Evolutionary conservation across 1,140 invertebrate species (phyloP).

Genomic region (Drosophila repletoides): DNA sequence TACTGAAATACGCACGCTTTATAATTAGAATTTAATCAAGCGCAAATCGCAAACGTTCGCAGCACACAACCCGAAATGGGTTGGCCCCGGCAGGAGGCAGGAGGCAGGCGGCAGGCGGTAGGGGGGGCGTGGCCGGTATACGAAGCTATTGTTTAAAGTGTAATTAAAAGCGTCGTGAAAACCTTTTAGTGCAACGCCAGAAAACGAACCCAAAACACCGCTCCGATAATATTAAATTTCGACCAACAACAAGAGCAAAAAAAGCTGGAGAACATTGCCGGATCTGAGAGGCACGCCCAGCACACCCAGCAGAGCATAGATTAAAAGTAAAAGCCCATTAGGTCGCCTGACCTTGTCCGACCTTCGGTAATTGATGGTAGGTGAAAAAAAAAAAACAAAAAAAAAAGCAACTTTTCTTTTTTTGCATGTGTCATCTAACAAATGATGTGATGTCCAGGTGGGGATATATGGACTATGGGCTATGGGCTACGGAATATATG

Average conservation of each 20-base stretch:
- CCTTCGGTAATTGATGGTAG: slow-evolving; percentile 63
- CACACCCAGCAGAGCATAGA: slow-evolving; percentile 33
- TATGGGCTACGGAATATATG: too few species aligned
- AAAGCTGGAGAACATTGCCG: slow-evolving; percentile 21
- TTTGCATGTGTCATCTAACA: slow-evolving; percentile 75
- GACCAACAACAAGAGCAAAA: slow-evolving; percentile 14
- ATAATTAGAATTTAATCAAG: slow-evolving; percentile 81
- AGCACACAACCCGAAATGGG: slow-evolving; percentile 27
- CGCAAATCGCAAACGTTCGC: slow-evolving; percentile 74
- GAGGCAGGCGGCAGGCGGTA: background rate
- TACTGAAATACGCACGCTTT: slow-evolving; percentile 72
- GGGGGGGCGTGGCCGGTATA: too few species aligned
- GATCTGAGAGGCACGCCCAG: slow-evolving; percentile 25
- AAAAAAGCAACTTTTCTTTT: slow-evolving; percentile 20
- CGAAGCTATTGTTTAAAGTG: slow-evolving; percentile 68
- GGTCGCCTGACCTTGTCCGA: slow-evolving; percentile 56
- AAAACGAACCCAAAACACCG: slow-evolving; percentile 29
- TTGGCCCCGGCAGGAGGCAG: slow-evolving; percentile 1
- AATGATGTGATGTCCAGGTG: slow-evolving; percentile 47
- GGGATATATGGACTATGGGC: background rate
- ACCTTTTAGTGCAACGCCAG: slow-evolving; percentile 62
- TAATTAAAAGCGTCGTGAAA: slow-evolving; percentile 75
- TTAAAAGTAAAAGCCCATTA: slow-evolving; percentile 63
- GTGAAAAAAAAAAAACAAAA: background rate
- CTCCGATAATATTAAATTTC: slow-evolving; percentile 71